Base-by-base conservation (phyloP, 2,888 invertebrate species). In the Coenonympha glycerion region DNA sequence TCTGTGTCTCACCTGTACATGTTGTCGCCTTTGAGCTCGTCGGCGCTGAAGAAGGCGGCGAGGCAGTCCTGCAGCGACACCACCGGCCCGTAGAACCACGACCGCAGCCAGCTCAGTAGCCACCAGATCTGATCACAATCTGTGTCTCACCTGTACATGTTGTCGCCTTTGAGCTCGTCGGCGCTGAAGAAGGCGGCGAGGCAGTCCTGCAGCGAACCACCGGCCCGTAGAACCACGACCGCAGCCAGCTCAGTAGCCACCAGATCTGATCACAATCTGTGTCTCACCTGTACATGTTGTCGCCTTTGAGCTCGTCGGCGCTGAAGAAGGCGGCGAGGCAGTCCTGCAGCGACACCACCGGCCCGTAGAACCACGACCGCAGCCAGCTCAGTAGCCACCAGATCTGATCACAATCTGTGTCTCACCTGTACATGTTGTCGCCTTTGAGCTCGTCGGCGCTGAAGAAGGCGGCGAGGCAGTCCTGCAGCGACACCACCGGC, bases 121-220 rank as follows among this genome's bases (percentile, higher is more conserved):
- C 97, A 97, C 94, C 95, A 94, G 3, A 94, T 89, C 78, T 88
- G 60, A 0, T 42, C 16, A 21, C 4, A n/a, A n/a, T n/a, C n/a
- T n/a, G n/a, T n/a, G n/a, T n/a, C n/a, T n/a, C n/a, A n/a, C n/a
- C 94, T 97, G 81, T 99, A 99, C 98, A 98, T 99, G 73, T 99
- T 98, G 73, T 99, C 98, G 34, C 97, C 98, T 76, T 98, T 98
- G 8, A 99, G 91, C 76, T 99, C 98, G 76, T 99, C 99, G 0
- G 97, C 97, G 65, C 98, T 97, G 80, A 99, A 99, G 85, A 99
- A 99, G 0, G 98, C 97, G 0, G 97, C 93, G 53, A 99, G 90
- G 69, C 99, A 99, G 76, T 99, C 97, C 68, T 97, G 95, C 15
- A 99, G 88, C 11, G 94, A 94, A 98, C 95, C 1, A 94, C 92